A percentile compares a stretch with the other conserved stretches of the same genome.
phyloP scores from a whole-genome alignment of 2,113 vertebrate species.

The Chrysemys picta region DNA sequence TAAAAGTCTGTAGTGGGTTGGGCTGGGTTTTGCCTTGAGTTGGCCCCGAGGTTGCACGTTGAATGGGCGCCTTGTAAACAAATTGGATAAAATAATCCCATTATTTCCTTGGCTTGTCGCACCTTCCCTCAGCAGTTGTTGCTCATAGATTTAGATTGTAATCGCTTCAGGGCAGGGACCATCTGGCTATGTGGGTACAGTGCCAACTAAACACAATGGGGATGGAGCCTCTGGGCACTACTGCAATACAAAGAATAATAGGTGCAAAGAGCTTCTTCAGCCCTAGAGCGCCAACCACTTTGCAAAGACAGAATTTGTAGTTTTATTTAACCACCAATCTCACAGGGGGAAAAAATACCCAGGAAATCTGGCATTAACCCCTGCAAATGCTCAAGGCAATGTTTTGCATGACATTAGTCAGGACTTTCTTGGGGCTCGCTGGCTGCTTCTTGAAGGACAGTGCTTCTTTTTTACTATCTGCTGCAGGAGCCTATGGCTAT shows the following conservation, averaged over 20 bases:
- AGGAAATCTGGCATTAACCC: background rate
- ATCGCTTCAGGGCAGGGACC: too few species aligned
- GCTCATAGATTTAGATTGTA: too few species aligned
- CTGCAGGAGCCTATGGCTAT: background rate
- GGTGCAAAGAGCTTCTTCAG: background rate
- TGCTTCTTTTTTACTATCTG: background rate
- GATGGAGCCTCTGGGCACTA: too few species aligned
- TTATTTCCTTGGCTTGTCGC: background rate
- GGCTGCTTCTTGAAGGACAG: background rate
- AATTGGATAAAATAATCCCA: background rate
- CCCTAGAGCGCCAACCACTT: background rate
- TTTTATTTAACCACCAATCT: background rate
- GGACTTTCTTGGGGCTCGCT: background rate
- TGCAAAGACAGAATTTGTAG: background rate
- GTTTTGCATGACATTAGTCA: background rate
- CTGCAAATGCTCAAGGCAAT: background rate
- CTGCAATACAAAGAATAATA: background rate
- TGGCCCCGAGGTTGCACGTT: background rate
- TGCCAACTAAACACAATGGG: background rate
- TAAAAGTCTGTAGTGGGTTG: background rate
- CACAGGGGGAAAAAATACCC: background rate
- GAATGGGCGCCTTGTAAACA: background rate
- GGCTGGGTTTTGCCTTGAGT: background rate
- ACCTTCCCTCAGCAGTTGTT: too few species aligned
- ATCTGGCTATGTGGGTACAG: background rate